Evolutionary conservation across 2,888 invertebrate species (phyloP).

Genomic region (Sinhomidia bicolor): DNA sequence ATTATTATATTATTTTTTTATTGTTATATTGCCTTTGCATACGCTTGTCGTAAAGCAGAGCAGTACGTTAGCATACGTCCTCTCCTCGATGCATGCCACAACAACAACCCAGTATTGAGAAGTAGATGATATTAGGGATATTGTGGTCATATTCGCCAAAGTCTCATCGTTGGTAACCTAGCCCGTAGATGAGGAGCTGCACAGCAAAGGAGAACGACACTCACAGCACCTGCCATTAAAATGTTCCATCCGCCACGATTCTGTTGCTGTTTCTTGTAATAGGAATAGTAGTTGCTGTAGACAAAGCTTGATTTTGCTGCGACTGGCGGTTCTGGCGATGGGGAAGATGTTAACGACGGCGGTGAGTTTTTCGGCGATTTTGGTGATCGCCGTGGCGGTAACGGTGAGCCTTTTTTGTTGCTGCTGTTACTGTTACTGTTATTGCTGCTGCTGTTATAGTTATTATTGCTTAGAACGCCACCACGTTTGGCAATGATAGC

Average conservation of each 20-base stretch:
- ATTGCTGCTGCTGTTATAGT: neutral
- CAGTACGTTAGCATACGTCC: no score
- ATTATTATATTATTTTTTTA: neutral
- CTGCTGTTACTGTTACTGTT: neutral
- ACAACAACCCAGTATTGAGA: no score
- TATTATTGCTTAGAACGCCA: neutral
- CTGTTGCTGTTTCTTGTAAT: conserved; percentile 28
- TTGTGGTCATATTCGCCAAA: conserved; percentile 67
- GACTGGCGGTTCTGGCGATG: neutral
- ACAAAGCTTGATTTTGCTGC: neutral
- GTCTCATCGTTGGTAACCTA: conserved; percentile 47
- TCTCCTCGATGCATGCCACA: no score
- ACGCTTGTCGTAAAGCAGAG: no score
- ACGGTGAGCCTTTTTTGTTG: neutral
- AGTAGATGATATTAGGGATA: no score
- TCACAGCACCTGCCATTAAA: conserved; percentile 65
- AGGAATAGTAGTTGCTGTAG: conserved; percentile 21
- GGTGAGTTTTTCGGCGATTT: neutral
- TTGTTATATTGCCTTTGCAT: neutral
- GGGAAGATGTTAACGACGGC: neutral
- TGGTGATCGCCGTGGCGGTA: conserved; percentile 10
- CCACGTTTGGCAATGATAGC: neutral
- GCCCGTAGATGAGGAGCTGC: conserved; percentile 49
- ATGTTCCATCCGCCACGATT: conserved; percentile 54
- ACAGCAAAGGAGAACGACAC: conserved; percentile 55